Evolutionary conservation across 2,888 invertebrate genomes (phyloP).

Genomic region (Helleia helle): DNA sequence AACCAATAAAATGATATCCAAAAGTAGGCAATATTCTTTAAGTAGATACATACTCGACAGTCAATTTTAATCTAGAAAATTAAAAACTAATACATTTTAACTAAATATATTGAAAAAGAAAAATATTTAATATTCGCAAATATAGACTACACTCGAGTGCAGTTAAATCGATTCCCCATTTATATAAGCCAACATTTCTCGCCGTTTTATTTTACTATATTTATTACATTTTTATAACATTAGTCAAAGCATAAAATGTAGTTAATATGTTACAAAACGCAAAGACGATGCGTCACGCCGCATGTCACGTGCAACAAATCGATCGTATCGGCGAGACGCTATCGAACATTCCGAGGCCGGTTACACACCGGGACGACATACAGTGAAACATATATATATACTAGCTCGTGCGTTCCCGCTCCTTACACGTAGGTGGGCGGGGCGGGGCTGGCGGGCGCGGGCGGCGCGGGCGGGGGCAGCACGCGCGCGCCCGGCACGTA

Average conservation of each 20-base stretch:
- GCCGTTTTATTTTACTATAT: background rate
- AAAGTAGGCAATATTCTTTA: background rate
- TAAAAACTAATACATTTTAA: constrained; percentile 50
- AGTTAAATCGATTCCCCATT: background rate
- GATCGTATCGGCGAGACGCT: no score
- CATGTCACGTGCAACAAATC: no score
- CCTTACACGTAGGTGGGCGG: constrained; percentile 28
- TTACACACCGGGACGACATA: no score
- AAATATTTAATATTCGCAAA: constrained; percentile 1
- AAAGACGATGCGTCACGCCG: background rate
- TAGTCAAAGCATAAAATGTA: constrained; percentile 1
- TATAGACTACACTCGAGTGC: background rate
- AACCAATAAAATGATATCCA: constrained; percentile 6
- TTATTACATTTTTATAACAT: background rate
- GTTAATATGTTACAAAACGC: background rate
- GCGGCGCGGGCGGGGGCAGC: constrained; percentile 56
- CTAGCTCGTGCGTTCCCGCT: background rate
- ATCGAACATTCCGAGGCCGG: no score
- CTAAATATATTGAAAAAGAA: constrained; percentile 37
- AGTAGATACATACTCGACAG: background rate
- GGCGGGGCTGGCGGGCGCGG: constrained; percentile 24
- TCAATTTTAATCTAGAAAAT: constrained; percentile 6
- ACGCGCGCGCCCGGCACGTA: constrained; percentile 90
- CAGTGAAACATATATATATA: no score
- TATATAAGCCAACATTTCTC: background rate